These are phyloP conservation scores for Drosophila buzzatii DNA, from an alignment of 2,888 invertebrate genomes.

Conservation along the genomic window DNA sequence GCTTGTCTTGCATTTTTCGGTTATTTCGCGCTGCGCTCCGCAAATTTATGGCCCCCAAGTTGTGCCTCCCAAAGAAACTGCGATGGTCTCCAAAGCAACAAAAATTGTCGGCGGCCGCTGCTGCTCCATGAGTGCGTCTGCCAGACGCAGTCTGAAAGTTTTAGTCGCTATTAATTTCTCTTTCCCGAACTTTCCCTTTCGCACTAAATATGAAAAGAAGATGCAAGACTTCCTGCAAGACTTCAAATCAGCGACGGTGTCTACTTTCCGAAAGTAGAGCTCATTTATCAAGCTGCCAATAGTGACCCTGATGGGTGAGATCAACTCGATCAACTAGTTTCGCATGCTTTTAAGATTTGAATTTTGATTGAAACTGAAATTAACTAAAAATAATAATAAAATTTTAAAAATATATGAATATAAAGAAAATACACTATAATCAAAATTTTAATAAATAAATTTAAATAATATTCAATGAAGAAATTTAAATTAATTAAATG, in stretches of 20 bases:
- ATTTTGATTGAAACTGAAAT: too few relatives aligned
- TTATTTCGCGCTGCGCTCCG: conserved; percentile 63
- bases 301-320: neutral
- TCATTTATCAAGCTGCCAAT: conserved; percentile 15
- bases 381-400: too few relatives aligned
- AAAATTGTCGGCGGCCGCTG: neutral
- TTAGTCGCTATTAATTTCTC: conserved; percentile 70
- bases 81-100: conserved; percentile 6
- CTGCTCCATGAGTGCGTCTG: conserved; percentile 39
- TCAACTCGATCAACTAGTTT: neutral
- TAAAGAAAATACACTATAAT: too few relatives aligned
- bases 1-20: conserved; percentile 70
- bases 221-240: conserved; percentile 32
- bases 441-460: too few relatives aligned
- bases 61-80: conserved; percentile 47
- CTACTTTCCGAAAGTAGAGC: conserved; percentile 18
- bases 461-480: too few relatives aligned
- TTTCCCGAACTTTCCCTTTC: conserved; percentile 55
- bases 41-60: conserved; percentile 73
- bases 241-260: conserved; percentile 19
- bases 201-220: conserved; percentile 55
- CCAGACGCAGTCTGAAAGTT: conserved; percentile 60
- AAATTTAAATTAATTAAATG: too few relatives aligned
- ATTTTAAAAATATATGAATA: too few relatives aligned
- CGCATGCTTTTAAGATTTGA: too few relatives aligned